Evolutionary conservation across 2,888 invertebrate species (phyloP).

Genomic region (Acleris sparsana): DNA sequence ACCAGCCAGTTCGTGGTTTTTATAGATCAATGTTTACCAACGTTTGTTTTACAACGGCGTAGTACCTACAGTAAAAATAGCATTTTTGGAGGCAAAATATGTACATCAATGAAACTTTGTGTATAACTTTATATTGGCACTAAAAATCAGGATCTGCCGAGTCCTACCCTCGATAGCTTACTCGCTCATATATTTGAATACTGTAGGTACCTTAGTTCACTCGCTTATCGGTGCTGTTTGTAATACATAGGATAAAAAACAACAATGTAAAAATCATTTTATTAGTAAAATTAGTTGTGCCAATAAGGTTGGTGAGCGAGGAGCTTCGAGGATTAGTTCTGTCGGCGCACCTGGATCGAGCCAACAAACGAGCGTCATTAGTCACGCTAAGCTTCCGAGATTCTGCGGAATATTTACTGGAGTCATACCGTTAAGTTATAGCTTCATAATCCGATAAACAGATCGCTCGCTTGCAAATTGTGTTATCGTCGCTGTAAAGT

Average conservation of each 20-base stretch:
- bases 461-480: conserved; percentile 74
- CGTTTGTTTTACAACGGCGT: too few relatives aligned
- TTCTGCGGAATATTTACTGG: conserved; percentile 74
- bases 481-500: conserved; percentile 78
- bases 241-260: too few relatives aligned
- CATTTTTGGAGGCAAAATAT: too few relatives aligned
- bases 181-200: too few relatives aligned
- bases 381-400: conserved; percentile 64
- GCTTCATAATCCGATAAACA: conserved; percentile 78
- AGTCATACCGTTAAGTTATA: conserved; percentile 69
- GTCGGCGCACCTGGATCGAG: conserved; percentile 71
- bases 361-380: conserved; percentile 70
- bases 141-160: too few relatives aligned
- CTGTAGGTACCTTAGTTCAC: too few relatives aligned
- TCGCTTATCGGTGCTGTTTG: too few relatives aligned
- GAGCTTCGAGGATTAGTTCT: conserved; percentile 55
- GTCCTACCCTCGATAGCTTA: too few relatives aligned
- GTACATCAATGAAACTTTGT: too few relatives aligned
- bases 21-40: background rate
- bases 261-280: too few relatives aligned
- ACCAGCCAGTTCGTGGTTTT: background rate
- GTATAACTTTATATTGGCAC: too few relatives aligned
- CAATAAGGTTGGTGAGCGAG: conserved; percentile 1
- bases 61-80: too few relatives aligned
- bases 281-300: background rate